Percentiles rank a stretch among this genome's conserved stretches.
These are phyloP conservation scores for Caretta caretta DNA, from an alignment of 2,113 vertebrate species.

Conservation along the genomic window DNA sequence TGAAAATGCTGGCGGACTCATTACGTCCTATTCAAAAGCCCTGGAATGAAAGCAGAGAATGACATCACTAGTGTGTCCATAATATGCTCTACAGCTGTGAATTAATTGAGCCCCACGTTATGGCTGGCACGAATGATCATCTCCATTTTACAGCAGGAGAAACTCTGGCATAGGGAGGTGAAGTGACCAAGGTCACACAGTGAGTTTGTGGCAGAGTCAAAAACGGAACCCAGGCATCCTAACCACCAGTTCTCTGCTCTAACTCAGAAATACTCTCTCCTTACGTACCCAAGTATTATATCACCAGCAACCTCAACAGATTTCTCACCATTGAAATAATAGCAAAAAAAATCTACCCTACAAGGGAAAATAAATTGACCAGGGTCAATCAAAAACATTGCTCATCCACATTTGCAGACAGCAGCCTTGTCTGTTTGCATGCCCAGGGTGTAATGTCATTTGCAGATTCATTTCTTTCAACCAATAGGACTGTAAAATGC, in stretches of 20 bases:
- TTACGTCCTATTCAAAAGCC: conserved; percentile 25
- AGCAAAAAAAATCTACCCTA: background rate
- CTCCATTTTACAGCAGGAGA: conserved; percentile 57
- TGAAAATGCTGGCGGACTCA: conserved; percentile 25
- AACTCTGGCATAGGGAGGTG: conserved; percentile 36
- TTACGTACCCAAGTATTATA: background rate
- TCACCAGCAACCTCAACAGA: background rate
- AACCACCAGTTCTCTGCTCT: background rate
- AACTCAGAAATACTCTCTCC: background rate
- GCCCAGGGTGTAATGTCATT: background rate
- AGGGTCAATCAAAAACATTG: background rate
- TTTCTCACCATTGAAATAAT: background rate
- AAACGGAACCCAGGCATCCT: background rate
- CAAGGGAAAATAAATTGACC: background rate
- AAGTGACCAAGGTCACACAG: background rate
- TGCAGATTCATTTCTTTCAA: conserved; percentile 3
- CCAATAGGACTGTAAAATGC: background rate
- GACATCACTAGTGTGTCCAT: conserved; percentile 38
- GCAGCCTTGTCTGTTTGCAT: background rate
- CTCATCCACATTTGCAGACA: background rate
- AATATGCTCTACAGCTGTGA: conserved; percentile 14
- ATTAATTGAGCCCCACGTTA: background rate
- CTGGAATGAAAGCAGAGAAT: conserved; percentile 40
- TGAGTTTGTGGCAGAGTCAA: background rate
- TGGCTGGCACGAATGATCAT: conserved; percentile 51